Base-by-base conservation (phyloP, 2,113 vertebrate species). In the Chionodraco myersi region DNA sequence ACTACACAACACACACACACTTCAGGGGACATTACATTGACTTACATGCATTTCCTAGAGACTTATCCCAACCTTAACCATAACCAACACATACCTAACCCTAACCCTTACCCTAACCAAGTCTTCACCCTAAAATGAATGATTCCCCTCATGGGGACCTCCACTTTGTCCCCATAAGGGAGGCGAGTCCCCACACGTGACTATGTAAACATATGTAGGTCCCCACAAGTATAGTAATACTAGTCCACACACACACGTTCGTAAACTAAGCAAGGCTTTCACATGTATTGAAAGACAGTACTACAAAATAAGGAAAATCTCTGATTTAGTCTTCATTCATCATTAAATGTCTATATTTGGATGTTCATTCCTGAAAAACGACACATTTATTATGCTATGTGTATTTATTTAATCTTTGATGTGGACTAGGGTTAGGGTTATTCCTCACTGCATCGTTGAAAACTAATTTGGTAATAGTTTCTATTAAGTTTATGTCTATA, bases 291-390 rank as follows among this genome's bases (percentile, higher is more conserved):
- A 23, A 63, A 60, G 60, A 64, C 10, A 69, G 4, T 41, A 36
- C 14, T 53, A 15, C 1, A 51, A 65, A 18, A 75, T 45, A 34
- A 72, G 67, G 74, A 60, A 52, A 59, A 76, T 14, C 36, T 30
- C 34, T 69, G 21, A 75, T 41, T 36, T 59, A 60, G 51, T 30
- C 23, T 65, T 21, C 12, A 26, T 30, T 6, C 1, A 26, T 62
- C n/a, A 23, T 16, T 49, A 41, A 21, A 34, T 56, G 23, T 48
- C 54, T 57, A 36, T 49, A 41, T 70, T 18, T 30, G 12, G 3
- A 57, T 26, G 15, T 75, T 66, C 11, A n/a, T 63, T 14, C 9
- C 21, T 23, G 3, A 36, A 34, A 58, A 21, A 18, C 6, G 0
- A 57, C 5, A 23, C 15, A 71, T 62, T 16, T 11, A 30, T 15